Evolutionary conservation across 2,888 invertebrate genomes (phyloP).

Genomic region (Omphaloscelis lunosa): DNA sequence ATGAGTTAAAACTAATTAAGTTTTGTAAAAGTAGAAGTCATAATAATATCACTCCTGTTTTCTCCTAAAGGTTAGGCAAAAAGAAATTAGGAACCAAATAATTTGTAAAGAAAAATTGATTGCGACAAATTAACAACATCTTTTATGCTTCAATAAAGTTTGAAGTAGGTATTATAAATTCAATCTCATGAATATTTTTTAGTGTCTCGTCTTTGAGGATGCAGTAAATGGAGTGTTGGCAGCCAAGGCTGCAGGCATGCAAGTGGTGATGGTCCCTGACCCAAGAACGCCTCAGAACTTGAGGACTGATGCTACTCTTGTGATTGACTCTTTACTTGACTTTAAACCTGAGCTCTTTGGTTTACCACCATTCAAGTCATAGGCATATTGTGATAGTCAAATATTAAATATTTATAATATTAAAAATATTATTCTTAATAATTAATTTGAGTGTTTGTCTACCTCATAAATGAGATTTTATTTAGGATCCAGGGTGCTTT

Average conservation of each 20-base stretch:
- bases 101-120: not conserved
- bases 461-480: slow-evolving; percentile 37
- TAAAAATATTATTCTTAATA: not conserved
- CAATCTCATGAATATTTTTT: slow-evolving; percentile 49
- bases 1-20: not conserved
- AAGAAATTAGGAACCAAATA: not conserved
- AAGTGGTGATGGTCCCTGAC: slow-evolving; percentile 96
- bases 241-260: slow-evolving; percentile 95
- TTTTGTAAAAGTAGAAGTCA: not conserved
- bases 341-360: slow-evolving; percentile 96
- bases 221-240: slow-evolving; percentile 96
- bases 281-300: slow-evolving; percentile 75
- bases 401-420: slow-evolving; percentile 2
- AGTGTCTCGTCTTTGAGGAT: slow-evolving; percentile 97
- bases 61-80: not conserved
- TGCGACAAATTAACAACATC: not conserved
- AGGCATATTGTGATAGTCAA: slow-evolving; percentile 24
- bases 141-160: not conserved
- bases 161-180: not conserved
- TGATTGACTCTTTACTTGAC: slow-evolving; percentile 93
- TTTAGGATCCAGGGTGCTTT: not conserved
- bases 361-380: slow-evolving; percentile 92
- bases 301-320: slow-evolving; percentile 91
- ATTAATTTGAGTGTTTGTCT: slow-evolving; percentile 37
- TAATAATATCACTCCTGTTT: not conserved